A percentile compares a stretch with the other conserved stretches of the same genome.
Conservation (phyloP, 2,888 invertebrate genomes). For the Tetropium fuscum region DNA sequence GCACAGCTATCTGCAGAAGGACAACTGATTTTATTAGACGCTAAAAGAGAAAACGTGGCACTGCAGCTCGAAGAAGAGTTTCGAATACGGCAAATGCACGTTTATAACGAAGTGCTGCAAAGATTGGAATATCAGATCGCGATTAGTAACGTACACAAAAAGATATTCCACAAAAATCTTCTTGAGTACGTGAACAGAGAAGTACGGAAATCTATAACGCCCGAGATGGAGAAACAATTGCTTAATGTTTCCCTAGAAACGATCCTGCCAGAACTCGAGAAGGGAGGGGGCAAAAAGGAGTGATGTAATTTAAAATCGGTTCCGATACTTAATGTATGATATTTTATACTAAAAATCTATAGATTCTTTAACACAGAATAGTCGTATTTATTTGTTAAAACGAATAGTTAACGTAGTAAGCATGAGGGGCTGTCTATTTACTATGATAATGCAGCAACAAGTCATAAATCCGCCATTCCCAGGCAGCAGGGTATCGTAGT, state of each 20-base stretch:
- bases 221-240: slow-evolving; percentile 48
- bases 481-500: too few relatives aligned
- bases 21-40: slow-evolving; percentile 75
- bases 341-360: too few relatives aligned
- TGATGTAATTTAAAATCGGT: not conserved
- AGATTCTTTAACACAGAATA: too few relatives aligned
- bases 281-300: slow-evolving; percentile 31
- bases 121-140: slow-evolving; percentile 93
- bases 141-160: slow-evolving; percentile 80
- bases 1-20: slow-evolving; percentile 75
- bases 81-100: slow-evolving; percentile 72
- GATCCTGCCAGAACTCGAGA: slow-evolving; percentile 37
- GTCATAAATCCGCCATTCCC: too few relatives aligned
- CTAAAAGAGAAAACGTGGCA: slow-evolving; percentile 91
- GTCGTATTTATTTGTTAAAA: too few relatives aligned
- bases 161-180: slow-evolving; percentile 91
- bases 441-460: too few relatives aligned
- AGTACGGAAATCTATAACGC: slow-evolving; percentile 49
- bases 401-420: too few relatives aligned
- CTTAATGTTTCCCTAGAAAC: slow-evolving; percentile 47
- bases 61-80: slow-evolving; percentile 95
- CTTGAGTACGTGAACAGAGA: slow-evolving; percentile 82
- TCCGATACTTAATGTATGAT: too few relatives aligned
- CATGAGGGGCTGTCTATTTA: too few relatives aligned
- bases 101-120: slow-evolving; percentile 78